phyloP scores from a whole-genome alignment of 2,113 vertebrate genomes.

The Silurus glanis region DNA sequence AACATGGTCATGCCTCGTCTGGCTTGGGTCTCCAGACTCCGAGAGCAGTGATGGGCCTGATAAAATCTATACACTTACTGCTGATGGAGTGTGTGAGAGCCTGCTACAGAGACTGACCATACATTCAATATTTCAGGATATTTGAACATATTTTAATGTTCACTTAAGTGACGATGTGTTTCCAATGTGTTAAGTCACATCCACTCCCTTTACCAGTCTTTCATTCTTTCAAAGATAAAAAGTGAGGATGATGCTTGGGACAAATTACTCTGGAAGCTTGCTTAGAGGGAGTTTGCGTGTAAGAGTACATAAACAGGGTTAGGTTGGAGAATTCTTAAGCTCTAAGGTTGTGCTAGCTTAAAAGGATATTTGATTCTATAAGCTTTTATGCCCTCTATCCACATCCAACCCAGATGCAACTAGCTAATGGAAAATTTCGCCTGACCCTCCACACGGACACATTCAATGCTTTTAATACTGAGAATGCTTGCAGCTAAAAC shows the following conservation, averaged over 20 bases:
- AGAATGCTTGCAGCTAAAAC: constrained; percentile 57
- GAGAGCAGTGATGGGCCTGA: constrained; percentile 27
- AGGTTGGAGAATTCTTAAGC: constrained; percentile 43
- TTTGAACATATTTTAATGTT: constrained; percentile 3
- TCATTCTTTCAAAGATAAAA: constrained; percentile 9
- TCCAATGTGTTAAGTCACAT: not conserved
- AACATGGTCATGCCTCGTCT: constrained; percentile 25
- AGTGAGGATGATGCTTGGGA: constrained; percentile 14
- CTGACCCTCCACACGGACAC: constrained; percentile 45
- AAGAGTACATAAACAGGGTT: constrained; percentile 8
- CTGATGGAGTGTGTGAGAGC: constrained; percentile 24
- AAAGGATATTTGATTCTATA: constrained; percentile 40
- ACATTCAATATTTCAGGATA: not conserved
- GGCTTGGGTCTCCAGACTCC: constrained; percentile 17
- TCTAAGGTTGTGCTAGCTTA: constrained; percentile 28
- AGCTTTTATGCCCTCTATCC: constrained; percentile 39
- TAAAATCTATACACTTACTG: constrained; percentile 46
- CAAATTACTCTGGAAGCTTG: not conserved
- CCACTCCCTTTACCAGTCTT: not conserved
- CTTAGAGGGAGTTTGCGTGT: constrained; percentile 32
- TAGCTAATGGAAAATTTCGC: constrained; percentile 57
- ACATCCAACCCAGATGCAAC: constrained; percentile 10
- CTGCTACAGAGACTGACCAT: not conserved
- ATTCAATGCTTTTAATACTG: constrained; percentile 55
- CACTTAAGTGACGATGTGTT: not conserved